Evolutionary conservation across 2,797 vertebrate genomes (phyloP).

Genomic region (Synanceia verrucosa): DNA sequence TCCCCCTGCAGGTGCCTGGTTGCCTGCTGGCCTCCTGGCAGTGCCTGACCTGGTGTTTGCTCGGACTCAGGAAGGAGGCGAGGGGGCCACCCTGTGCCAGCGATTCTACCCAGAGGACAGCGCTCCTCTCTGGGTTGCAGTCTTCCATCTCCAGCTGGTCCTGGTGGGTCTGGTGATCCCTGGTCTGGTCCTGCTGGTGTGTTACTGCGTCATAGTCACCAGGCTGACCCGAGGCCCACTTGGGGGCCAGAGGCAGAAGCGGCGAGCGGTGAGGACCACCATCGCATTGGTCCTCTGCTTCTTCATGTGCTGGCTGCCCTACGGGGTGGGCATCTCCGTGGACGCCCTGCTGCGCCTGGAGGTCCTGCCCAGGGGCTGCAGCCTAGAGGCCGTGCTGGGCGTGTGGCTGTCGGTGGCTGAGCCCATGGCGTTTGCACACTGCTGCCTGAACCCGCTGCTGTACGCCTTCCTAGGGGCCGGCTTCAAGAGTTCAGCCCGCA

Average conservation of each 20-base stretch:
- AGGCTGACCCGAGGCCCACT: slow-evolving; percentile 92
- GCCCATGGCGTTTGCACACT: slow-evolving; percentile 95
- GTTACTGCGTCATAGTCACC: slow-evolving; percentile 96
- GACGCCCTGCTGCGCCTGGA: slow-evolving; percentile 90
- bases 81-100: slow-evolving; percentile 85
- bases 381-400: slow-evolving; percentile 84
- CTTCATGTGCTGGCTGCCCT: slow-evolving; percentile 97
- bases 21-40: slow-evolving; percentile 90
- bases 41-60: slow-evolving; percentile 94
- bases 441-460: slow-evolving; percentile 97
- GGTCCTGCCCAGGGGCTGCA: slow-evolving; percentile 87
- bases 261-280: slow-evolving; percentile 94
- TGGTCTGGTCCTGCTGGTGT: slow-evolving; percentile 92
- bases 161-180: slow-evolving; percentile 94
- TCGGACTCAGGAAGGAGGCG: slow-evolving; percentile 76
- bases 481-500: slow-evolving; percentile 96
- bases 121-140: slow-evolving; percentile 83
- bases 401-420: slow-evolving; percentile 94
- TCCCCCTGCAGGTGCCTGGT: slow-evolving; percentile 70
- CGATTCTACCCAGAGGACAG: slow-evolving; percentile 86
- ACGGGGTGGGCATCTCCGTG: slow-evolving; percentile 90
- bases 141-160: slow-evolving; percentile 94
- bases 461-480: slow-evolving; percentile 97
- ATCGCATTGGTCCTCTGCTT: slow-evolving; percentile 95
- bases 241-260: slow-evolving; percentile 94